Evolutionary conservation across 2,888 invertebrate species (phyloP).

Genomic region (Cecidostiba fungosa): DNA sequence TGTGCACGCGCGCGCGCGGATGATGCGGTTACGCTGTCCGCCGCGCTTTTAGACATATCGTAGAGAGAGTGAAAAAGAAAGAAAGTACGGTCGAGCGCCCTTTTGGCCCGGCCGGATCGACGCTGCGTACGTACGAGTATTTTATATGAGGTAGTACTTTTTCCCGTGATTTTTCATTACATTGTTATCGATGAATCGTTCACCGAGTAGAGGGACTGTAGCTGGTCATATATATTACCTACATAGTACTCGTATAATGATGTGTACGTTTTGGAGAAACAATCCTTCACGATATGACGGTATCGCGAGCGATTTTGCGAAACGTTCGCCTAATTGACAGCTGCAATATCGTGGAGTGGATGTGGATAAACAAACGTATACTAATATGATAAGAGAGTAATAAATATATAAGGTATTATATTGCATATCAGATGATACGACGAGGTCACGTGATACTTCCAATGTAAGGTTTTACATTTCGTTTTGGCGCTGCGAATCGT

Average conservation of each 20-base stretch:
- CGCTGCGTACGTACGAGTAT: constrained; percentile 18
- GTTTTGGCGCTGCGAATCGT: constrained; percentile 58
- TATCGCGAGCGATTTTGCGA: constrained; percentile 2
- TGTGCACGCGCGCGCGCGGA: constrained; percentile 35
- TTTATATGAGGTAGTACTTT: constrained; percentile 52
- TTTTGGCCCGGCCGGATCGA: constrained; percentile 37
- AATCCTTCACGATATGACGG: too few species aligned
- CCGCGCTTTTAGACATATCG: constrained; percentile 56
- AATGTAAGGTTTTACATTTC: constrained; percentile 59
- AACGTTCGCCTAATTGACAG: constrained; percentile 37
- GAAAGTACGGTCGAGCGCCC: constrained; percentile 3
- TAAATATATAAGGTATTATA: constrained; percentile 21
- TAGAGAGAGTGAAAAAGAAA: constrained; percentile 36
- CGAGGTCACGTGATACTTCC: constrained; percentile 65
- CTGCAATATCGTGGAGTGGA: too few species aligned
- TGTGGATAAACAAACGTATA: background rate
- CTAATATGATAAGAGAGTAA: background rate
- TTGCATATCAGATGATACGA: constrained; percentile 63
- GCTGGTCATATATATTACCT: too few species aligned
- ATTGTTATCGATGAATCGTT: constrained; percentile 22
- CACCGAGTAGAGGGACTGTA: too few species aligned
- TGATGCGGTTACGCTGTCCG: too few species aligned
- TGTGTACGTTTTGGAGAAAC: too few species aligned
- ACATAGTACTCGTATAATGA: too few species aligned
- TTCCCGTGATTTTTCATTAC: background rate